Conservation (phyloP, 2,888 invertebrate genomes). For the Ferdinandea cuprea region DNA sequence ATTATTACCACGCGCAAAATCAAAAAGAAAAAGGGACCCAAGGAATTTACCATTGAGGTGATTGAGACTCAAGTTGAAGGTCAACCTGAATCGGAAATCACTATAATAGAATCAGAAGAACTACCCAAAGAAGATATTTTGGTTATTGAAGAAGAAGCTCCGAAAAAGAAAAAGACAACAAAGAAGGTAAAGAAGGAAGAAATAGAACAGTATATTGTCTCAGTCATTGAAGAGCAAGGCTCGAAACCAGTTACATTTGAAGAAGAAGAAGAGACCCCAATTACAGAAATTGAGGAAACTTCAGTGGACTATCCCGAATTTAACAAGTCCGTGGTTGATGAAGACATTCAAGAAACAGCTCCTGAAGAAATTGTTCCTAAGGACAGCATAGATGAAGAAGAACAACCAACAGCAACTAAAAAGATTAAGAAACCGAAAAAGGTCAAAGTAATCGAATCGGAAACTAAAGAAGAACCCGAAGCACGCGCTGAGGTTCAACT, state of each 20-base stretch:
- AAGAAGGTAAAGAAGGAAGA: conserved; percentile 78
- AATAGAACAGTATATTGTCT: conserved; percentile 79
- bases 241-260: conserved; percentile 73
- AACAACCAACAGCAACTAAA: conserved; percentile 44
- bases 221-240: conserved; percentile 79
- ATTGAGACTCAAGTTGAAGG: conserved; percentile 83
- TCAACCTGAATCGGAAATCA: conserved; percentile 81
- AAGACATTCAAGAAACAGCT: conserved; percentile 81
- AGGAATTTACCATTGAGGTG: conserved; percentile 82
- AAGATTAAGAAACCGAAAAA: conserved; percentile 79
- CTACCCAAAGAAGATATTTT: conserved; percentile 75
- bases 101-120: conserved; percentile 76
- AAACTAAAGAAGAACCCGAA: conserved; percentile 84
- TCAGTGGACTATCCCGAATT: conserved; percentile 70
- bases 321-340: conserved; percentile 79
- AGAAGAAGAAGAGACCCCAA: conserved; percentile 71
- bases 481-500: conserved; percentile 79
- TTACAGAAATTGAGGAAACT: conserved; percentile 70
- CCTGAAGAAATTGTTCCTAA: conserved; percentile 78
- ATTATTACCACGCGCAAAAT: conserved; percentile 80
- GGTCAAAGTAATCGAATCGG: conserved; percentile 78
- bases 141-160: conserved; percentile 68
- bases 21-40: conserved; percentile 81
- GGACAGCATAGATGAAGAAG: conserved; percentile 33
- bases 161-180: conserved; percentile 76